Conservation (phyloP, 2,113 vertebrate species). For the Gopherus evgoodei region DNA sequence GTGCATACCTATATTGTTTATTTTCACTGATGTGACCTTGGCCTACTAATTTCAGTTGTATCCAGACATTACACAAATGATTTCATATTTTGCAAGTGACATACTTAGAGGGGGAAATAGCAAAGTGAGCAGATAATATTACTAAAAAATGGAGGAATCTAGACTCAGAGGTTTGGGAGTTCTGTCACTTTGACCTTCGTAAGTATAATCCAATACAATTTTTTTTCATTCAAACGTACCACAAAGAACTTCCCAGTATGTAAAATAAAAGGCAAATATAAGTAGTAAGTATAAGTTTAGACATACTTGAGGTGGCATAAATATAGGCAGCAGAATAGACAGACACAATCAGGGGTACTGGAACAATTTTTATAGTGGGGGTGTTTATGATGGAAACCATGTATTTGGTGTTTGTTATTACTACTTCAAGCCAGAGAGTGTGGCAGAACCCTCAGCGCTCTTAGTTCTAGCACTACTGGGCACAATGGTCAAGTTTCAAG, state of each 20-base stretch:
- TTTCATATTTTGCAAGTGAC: neutral
- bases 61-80: fast-evolving
- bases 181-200: neutral
- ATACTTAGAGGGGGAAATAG: neutral
- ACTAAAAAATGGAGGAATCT: neutral
- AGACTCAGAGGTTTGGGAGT: neutral
- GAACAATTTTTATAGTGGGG: too few species aligned
- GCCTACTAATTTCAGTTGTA: neutral
- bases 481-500: neutral
- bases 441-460: too few species aligned
- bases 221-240: conserved; percentile 23
- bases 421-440: too few species aligned
- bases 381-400: too few species aligned
- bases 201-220: neutral
- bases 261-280: conserved; percentile 35
- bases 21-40: fast-evolving
- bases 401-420: too few species aligned
- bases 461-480: neutral
- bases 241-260: neutral
- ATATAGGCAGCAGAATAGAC: neutral
- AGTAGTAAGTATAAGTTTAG: neutral
- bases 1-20: neutral
- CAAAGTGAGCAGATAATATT: neutral
- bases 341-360: too few species aligned
- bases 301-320: neutral